Evolutionary conservation across 2,113 vertebrate genomes (phyloP).

Genomic region (Rhinichthys klamathensis): DNA sequence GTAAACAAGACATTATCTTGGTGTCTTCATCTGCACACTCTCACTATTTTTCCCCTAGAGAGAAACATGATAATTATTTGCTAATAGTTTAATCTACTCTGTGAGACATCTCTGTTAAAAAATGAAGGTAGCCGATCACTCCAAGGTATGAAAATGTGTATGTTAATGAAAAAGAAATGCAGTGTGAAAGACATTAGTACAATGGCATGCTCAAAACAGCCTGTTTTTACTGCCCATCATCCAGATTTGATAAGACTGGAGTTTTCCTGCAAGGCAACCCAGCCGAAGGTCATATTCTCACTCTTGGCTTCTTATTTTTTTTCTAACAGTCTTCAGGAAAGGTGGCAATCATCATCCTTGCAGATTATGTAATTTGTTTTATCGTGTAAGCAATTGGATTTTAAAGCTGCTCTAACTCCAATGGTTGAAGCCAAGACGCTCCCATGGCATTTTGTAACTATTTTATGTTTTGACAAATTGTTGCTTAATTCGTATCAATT

Average conservation of each 20-base stretch:
- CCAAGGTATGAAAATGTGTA: not conserved
- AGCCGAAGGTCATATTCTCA: not conserved
- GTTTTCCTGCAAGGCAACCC: not conserved
- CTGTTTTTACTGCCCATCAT: conserved; percentile 11
- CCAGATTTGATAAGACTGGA: not conserved
- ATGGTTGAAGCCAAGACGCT: not conserved
- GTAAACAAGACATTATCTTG: not conserved
- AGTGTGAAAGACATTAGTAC: conserved; percentile 15
- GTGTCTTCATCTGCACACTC: not conserved
- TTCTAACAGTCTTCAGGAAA: not conserved
- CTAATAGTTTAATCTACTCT: not conserved
- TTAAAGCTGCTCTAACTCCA: not conserved
- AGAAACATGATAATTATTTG: conserved; percentile 7
- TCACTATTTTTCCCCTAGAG: not conserved
- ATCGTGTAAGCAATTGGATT: not conserved
- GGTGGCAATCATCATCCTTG: not conserved
- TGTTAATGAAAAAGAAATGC: conserved; percentile 12
- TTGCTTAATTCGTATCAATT: not conserved
- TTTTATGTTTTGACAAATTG: not conserved
- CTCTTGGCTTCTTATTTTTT: not conserved
- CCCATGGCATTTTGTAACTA: not conserved
- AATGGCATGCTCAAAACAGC: not conserved
- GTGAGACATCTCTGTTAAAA: not conserved
- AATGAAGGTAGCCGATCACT: not conserved
- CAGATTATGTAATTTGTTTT: not conserved